A percentile compares a stretch with the other conserved stretches of the same genome.
Evolutionary conservation across 2,888 invertebrate species (phyloP).

Genomic region (Asteroscopus sphinx): DNA sequence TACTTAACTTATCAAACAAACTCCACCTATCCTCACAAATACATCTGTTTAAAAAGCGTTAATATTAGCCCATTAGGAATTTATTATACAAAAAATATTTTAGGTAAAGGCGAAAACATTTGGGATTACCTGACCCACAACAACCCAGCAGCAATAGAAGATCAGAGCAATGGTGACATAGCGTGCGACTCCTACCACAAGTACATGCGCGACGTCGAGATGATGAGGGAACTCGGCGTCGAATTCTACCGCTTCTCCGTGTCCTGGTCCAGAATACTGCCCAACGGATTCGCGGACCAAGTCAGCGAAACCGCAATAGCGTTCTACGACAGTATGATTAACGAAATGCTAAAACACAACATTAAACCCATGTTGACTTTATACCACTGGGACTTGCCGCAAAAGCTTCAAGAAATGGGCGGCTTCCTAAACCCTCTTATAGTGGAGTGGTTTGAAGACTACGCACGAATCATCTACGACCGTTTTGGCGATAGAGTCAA

Average conservation of each 20-base stretch:
- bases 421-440: constrained; percentile 83
- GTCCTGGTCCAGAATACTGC: constrained; percentile 91
- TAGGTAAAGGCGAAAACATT: constrained; percentile 70
- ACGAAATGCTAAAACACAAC: constrained; percentile 89
- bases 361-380: constrained; percentile 90
- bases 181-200: constrained; percentile 90
- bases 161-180: constrained; percentile 87
- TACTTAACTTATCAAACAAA: too few relatives aligned
- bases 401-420: constrained; percentile 86
- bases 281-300: constrained; percentile 84
- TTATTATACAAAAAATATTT: too few relatives aligned
- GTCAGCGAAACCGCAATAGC: constrained; percentile 90
- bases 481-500: constrained; percentile 86
- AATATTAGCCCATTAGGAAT: too few relatives aligned
- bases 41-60: too few relatives aligned
- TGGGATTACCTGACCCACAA: constrained; percentile 71
- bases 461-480: constrained; percentile 77
- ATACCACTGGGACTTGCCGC: constrained; percentile 88
- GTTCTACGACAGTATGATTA: constrained; percentile 91
- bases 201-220: constrained; percentile 87
- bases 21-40: too few relatives aligned
- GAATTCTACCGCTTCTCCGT: constrained; percentile 88
- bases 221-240: constrained; percentile 80
- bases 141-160: constrained; percentile 60
- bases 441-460: constrained; percentile 82